Evolutionary conservation across 2,797 vertebrate species (phyloP).

Genomic region (Channallabes apus): DNA sequence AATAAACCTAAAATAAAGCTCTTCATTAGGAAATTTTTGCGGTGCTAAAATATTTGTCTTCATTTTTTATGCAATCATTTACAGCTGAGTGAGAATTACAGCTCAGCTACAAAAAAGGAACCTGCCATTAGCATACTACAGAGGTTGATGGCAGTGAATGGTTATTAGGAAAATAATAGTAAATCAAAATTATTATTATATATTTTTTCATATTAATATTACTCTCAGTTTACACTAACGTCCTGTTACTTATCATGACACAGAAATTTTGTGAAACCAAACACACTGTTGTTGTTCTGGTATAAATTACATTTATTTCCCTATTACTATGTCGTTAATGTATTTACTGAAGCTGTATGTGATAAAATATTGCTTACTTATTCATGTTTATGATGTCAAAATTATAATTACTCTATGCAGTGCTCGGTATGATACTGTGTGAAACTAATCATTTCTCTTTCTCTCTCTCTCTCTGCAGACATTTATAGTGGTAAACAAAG

Average conservation of each 20-base stretch:
- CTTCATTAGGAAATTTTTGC: background rate
- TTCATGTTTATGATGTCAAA: background rate
- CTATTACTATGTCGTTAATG: background rate
- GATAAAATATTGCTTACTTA: background rate
- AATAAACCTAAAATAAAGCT: background rate
- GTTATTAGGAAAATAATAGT: background rate
- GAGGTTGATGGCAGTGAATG: background rate
- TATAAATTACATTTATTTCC: background rate
- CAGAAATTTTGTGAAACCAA: background rate
- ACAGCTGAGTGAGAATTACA: background rate
- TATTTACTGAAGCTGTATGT: background rate
- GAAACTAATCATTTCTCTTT: slow-evolving; percentile 33
- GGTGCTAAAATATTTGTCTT: background rate
- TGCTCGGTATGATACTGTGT: background rate
- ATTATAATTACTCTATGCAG: background rate
- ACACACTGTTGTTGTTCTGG: background rate
- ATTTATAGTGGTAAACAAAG: slow-evolving; percentile 99
- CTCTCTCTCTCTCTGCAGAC: slow-evolving; percentile 82
- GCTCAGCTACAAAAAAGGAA: no score
- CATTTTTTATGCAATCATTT: background rate
- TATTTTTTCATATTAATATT: background rate
- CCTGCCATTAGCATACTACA: background rate
- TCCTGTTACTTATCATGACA: background rate
- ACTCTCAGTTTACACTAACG: background rate
- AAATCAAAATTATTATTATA: background rate